These are phyloP conservation scores for Odontamblyopus lacepedii DNA, from an alignment of 2,797 vertebrate genomes.

Conservation along the genomic window DNA sequence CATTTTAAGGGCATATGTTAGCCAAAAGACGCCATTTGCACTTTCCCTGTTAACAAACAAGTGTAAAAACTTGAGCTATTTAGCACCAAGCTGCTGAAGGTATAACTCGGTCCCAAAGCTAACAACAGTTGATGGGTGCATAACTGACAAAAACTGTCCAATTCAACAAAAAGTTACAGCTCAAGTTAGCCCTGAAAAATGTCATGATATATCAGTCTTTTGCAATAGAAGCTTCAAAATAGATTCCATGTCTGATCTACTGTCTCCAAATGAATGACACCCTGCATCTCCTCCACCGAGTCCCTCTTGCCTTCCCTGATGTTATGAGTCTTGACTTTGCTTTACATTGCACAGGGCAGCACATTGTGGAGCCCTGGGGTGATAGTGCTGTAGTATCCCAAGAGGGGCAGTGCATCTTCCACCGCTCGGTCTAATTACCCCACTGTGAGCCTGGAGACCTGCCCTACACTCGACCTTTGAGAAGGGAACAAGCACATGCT, in stretches of 20 bases:
- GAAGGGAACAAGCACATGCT: constrained; percentile 71
- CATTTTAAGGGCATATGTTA: no score
- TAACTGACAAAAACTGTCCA: neutral
- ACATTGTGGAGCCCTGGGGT: constrained; percentile 54
- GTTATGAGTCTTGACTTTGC: constrained; percentile 56
- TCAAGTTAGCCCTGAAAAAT: neutral
- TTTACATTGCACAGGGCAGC: constrained; percentile 64
- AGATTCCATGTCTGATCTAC: neutral
- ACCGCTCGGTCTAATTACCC: constrained; percentile 72
- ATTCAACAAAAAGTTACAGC: neutral
- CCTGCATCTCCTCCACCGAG: neutral
- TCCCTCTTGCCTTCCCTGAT: constrained; percentile 29
- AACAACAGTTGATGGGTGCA: neutral
- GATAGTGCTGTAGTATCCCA: constrained; percentile 45
- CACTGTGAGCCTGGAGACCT: constrained; percentile 63
- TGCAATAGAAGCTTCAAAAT: neutral
- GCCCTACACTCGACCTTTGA: constrained; percentile 77
- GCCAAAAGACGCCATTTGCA: no score
- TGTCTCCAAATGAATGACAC: neutral
- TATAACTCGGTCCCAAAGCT: no score
- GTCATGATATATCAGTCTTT: neutral
- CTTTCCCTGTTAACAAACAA: no score
- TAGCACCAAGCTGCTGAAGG: no score
- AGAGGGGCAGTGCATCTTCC: constrained; percentile 56
- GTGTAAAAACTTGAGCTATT: no score